Base-by-base conservation (phyloP, 2,888 invertebrate genomes). In the Agrotis clavis region DNA sequence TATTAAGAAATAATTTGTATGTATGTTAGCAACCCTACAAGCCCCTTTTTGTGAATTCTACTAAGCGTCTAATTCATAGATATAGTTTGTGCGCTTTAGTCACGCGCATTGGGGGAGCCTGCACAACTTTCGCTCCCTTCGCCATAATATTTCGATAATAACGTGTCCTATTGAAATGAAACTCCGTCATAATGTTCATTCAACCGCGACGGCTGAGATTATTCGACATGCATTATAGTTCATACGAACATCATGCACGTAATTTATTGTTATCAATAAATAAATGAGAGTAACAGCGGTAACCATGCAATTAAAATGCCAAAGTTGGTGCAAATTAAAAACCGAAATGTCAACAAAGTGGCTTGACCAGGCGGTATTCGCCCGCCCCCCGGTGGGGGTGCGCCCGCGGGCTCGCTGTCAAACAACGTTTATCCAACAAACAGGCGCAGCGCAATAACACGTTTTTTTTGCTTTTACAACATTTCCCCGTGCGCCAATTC, bases 361-460 rank as follows among this genome's bases (percentile, higher is more conserved):
- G 91, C 86, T 89, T 90, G 91, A 88, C 89, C 88, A 80, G 87
- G 84, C 86, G 84, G 79, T 70, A 78, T 74, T 65, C 86, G 72
- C 77, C 73, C 79, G 67, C 83, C 79, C 84, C 82, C 83, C 71
- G 64, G 71, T 79, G 78, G 74, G 77, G 81, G 80, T 78, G 82
- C 85, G 82, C 77, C 79, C 68, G 76, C 81, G 88, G 88, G 83
- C 84, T 86, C 86, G 86, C 92, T 92, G 94, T 94, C 94, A 93
- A 95, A 95, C 94, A 94, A 92, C 93, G 92, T 93, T 94, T 93
- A 94, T 90, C 92, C 92, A 92, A 92, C 93, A 92, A 94, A 91
- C 92, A 88, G 89, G 89, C 92, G 87, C 90, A 90, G 87, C 88
- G 91, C 91, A 93, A 94, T 93, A 95, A 94, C 93, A 94, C 90